Percentiles rank a stretch among this genome's conserved stretches.
phyloP scores from a whole-genome alignment of 1,140 invertebrate species.

The Cherax quadricarinatus region DNA sequence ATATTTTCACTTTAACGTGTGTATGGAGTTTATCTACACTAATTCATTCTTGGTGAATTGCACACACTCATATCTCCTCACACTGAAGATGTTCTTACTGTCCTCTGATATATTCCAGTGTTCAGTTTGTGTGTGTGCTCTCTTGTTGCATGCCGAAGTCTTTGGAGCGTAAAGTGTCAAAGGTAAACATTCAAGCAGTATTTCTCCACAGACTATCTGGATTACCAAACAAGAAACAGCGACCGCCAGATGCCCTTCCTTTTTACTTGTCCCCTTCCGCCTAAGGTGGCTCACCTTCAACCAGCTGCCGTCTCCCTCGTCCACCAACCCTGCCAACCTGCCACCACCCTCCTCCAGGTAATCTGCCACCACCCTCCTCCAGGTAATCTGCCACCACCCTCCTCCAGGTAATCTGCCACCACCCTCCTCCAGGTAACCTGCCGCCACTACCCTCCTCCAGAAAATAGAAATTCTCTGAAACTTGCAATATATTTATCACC shows the following conservation, averaged over 20 bases:
- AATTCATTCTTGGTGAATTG: not conserved
- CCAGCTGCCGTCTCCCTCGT: not conserved
- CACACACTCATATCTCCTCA: not conserved
- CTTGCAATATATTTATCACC: too few species aligned
- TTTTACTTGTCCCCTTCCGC: not conserved
- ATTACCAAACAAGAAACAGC: not conserved
- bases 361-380: too few species aligned
- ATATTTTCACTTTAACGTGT: too few species aligned
- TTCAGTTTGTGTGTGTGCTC: not conserved
- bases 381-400: too few species aligned
- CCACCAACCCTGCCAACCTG: not conserved
- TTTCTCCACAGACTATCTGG: not conserved
- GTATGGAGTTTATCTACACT: not conserved
- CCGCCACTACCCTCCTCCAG: too few species aligned
- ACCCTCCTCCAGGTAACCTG: too few species aligned
- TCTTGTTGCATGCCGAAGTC: not conserved
- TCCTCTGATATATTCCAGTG: not conserved
- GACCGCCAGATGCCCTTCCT: conserved; percentile 19
- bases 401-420: too few species aligned
- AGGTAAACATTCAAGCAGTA: not conserved
- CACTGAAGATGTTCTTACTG: not conserved
- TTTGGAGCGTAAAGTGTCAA: not conserved
- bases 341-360: too few species aligned
- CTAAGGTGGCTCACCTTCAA: not conserved
- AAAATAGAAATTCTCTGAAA: not conserved